These are phyloP conservation scores for Drosophila affinis DNA, from an alignment of 2,888 invertebrate genomes.

Conservation along the genomic window DNA sequence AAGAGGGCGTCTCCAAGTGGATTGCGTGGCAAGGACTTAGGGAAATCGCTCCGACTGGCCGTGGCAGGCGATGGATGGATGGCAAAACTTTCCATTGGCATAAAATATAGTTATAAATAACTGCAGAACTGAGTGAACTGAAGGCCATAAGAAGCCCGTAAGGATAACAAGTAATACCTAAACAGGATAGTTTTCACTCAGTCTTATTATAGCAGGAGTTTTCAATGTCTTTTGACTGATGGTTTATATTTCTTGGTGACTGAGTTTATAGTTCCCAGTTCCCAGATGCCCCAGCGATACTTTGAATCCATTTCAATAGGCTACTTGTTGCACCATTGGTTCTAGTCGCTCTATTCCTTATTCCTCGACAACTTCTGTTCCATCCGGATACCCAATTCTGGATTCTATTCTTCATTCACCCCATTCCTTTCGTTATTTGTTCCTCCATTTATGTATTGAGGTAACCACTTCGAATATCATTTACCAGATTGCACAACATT, in stretches of 20 bases:
- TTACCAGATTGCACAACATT: conserved; percentile 29
- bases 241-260: no score
- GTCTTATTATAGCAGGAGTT: neutral
- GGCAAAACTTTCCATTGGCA: neutral
- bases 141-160: no score
- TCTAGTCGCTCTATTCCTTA: no score
- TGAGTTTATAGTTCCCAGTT: no score
- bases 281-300: no score
- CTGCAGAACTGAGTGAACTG: neutral
- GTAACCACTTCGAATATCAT: conserved; percentile 1
- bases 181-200: neutral
- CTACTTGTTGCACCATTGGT: no score
- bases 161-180: neutral
- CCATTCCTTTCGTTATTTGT: neutral
- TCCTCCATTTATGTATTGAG: neutral
- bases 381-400: no score
- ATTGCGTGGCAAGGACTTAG: conserved; percentile 1
- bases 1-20: neutral
- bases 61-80: neutral
- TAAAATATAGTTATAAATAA: neutral
- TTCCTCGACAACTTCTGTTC: no score
- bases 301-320: no score
- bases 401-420: no score
- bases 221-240: neutral
- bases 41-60: conserved; percentile 1